phyloP scores from a whole-genome alignment of 2,113 vertebrate species.

The Plectropomus leopardus region DNA sequence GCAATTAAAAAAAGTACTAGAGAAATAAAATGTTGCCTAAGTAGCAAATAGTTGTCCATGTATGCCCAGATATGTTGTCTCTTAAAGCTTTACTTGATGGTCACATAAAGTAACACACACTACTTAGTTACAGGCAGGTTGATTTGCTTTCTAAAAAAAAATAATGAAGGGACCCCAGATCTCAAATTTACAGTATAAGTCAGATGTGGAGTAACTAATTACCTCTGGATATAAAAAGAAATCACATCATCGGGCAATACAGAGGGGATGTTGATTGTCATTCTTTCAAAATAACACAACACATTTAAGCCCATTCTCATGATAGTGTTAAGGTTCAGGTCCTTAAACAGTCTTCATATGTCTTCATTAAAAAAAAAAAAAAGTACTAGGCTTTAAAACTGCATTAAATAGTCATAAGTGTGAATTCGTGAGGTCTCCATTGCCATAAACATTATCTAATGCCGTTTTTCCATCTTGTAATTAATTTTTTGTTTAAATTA shows the following conservation, averaged over 20 bases:
- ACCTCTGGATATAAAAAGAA: neutral
- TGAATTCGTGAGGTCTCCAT: too few species aligned
- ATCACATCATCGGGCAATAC: neutral
- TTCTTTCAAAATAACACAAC: slow-evolving; percentile 9
- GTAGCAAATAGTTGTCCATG: neutral
- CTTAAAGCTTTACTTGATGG: too few species aligned
- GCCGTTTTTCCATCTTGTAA: too few species aligned
- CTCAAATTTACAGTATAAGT: neutral
- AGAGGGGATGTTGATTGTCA: neutral
- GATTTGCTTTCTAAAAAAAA: neutral
- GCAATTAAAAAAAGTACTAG: neutral
- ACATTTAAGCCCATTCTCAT: neutral
- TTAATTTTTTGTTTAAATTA: too few species aligned
- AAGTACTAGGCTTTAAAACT: too few species aligned
- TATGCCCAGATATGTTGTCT: neutral
- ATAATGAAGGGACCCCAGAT: neutral
- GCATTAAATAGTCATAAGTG: too few species aligned
- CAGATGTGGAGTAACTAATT: neutral
- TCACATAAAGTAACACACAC: neutral
- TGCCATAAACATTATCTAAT: too few species aligned
- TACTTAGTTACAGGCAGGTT: neutral
- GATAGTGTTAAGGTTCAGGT: neutral
- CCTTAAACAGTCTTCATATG: too few species aligned
- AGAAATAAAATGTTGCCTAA: neutral
- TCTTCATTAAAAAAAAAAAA: too few species aligned